These are phyloP conservation scores for Myiagra hebetior DNA, from an alignment of 2,113 vertebrate genomes.

Conservation along the genomic window DNA sequence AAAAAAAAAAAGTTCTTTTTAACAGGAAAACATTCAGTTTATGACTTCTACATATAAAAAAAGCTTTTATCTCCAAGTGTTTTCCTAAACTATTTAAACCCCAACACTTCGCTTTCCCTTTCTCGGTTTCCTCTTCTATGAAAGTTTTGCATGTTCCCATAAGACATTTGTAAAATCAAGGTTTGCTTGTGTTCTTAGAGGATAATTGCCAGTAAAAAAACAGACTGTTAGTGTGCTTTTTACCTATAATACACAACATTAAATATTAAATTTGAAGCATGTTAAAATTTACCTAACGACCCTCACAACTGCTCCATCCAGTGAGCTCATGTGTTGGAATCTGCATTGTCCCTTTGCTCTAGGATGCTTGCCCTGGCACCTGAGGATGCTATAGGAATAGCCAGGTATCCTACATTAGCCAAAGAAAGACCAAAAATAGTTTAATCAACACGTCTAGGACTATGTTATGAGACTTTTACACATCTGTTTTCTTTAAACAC, in stretches of 20 bases:
- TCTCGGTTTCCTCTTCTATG: not conserved
- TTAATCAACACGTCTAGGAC: not conserved
- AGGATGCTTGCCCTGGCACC: slow-evolving; percentile 6
- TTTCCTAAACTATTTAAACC: not conserved
- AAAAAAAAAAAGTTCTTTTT: slow-evolving; percentile 9
- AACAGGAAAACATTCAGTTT: not conserved
- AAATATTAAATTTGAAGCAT: slow-evolving; percentile 47
- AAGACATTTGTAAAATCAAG: slow-evolving; percentile 22
- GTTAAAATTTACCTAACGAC: not conserved
- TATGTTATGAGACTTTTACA: not conserved
- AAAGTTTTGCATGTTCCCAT: slow-evolving; percentile 47
- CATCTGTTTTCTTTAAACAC: not conserved
- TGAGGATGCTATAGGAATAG: not conserved
- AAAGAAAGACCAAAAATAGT: not conserved
- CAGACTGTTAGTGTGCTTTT: slow-evolving; percentile 40
- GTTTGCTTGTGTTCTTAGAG: slow-evolving; percentile 53
- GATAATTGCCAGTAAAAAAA: slow-evolving; percentile 7
- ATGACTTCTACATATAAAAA: not conserved
- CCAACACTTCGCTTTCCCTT: not conserved
- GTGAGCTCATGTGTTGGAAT: not conserved
- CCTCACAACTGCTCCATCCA: not conserved
- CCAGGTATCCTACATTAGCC: slow-evolving; percentile 4
- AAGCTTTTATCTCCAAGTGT: not conserved
- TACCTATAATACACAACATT: not conserved
- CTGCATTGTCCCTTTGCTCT: not conserved